These are phyloP conservation scores for Campylorhamphus procurvoides DNA, from an alignment of 2,113 vertebrate genomes.

Conservation along the genomic window DNA sequence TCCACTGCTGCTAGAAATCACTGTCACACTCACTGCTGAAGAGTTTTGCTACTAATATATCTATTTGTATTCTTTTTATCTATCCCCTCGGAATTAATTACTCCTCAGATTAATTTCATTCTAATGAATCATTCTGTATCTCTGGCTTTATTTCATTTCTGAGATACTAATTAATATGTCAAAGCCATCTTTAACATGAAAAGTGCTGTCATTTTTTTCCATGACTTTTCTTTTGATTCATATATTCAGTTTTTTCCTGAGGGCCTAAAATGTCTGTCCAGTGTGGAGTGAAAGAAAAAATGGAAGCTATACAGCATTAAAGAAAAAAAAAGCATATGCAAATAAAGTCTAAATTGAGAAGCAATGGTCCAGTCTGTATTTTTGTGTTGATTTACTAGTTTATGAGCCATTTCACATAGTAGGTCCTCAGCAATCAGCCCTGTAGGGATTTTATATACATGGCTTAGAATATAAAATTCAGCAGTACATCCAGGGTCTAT, in stretches of 20 bases:
- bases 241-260: background rate
- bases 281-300: constrained; percentile 1
- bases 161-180: constrained; percentile 36
- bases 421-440: background rate
- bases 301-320: background rate
- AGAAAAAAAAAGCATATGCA: background rate
- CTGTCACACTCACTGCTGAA: background rate
- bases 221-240: constrained; percentile 45
- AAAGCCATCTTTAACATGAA: constrained; percentile 1
- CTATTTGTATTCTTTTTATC: constrained; percentile 32
- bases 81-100: constrained; percentile 14
- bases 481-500: background rate
- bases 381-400: background rate
- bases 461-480: background rate
- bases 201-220: constrained; percentile 16
- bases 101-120: constrained; percentile 37
- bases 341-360: background rate
- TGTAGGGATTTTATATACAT: background rate
- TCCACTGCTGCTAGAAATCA: constrained; percentile 6
- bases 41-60: background rate
- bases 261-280: background rate
- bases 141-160: constrained; percentile 15
- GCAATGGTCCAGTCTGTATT: background rate
- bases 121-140: constrained; percentile 25
- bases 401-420: background rate